Base-by-base conservation (phyloP, 1,140 invertebrate genomes). In the Papilio dardanus region DNA sequence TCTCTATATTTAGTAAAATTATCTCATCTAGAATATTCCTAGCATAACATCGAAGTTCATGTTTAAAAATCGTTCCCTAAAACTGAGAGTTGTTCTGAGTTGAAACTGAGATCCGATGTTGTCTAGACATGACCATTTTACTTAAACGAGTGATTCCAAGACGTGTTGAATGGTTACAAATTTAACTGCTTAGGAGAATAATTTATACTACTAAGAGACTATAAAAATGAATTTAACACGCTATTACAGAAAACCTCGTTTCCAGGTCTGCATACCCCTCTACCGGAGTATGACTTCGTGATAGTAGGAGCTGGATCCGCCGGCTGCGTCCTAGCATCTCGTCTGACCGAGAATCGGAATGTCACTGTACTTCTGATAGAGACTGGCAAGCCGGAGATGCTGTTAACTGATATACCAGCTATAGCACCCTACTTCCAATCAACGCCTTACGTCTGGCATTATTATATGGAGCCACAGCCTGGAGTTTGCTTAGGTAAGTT, bases 261-360 rank as follows among this genome's bases (percentile, higher is more conserved):
- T 86, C 21, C 73, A 92, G 91, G 88, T 58, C 77, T 85, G 0
- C 77, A 83, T 16, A 46, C 82, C 12, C 88, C 91, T 0, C 79
- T 86, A 16, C 69, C 77, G 0, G 87, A 95, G 19, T 98, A 98
- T 80, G 97, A 98, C 90, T 98, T 97, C 82, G 96, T 98, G 40
- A 94, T 98, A 46, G 95, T 99, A 1, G 99, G 99, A 0, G 97
- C 94, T 1, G 97, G 97, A 2, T 95, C 95, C 1, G 95, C 94
- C 1, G 95, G 95, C 0, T 93, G 93, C 28, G 94, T 94, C 0
- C 80, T 95, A 0, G 95, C 95, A 0, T 94, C 94, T 19, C 81
- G 94, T 62, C 88, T 98, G 1, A 94, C 96, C 0, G 96, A 96
- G 83, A 94, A 95, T 79, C 77, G 91, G 75, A 83, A 94, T 71